phyloP scores from a whole-genome alignment of 2,113 vertebrate genomes.

The Xiphorhynchus elegans region DNA sequence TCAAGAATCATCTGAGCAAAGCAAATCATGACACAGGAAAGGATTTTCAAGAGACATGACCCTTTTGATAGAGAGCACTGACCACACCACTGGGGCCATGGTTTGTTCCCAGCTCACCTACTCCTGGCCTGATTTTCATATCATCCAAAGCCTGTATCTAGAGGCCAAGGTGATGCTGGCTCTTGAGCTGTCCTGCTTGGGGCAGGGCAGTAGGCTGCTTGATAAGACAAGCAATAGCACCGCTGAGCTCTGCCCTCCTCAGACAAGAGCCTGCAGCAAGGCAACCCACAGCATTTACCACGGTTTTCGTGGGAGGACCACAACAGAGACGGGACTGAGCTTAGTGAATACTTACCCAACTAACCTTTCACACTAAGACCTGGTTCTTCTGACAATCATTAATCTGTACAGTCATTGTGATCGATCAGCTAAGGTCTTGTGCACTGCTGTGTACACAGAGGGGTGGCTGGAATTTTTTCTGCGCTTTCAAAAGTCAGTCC shows the following conservation, averaged over 20 bases:
- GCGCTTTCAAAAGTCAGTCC: background rate
- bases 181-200: accelerated
- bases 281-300: background rate
- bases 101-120: background rate
- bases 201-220: background rate
- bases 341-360: background rate
- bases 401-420: background rate
- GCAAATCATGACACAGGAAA: background rate
- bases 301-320: background rate
- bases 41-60: background rate
- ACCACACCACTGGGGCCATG: background rate
- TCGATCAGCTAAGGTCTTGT: background rate
- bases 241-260: background rate
- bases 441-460: background rate
- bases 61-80: background rate
- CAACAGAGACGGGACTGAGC: background rate
- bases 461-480: background rate
- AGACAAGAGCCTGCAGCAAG: background rate
- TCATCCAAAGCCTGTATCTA: accelerated
- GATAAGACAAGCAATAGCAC: background rate
- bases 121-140: background rate
- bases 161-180: background rate
- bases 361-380: conserved; percentile 6
- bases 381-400: conserved; percentile 12
- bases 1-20: background rate